Percentiles rank a stretch among this genome's conserved stretches.
These are phyloP conservation scores for Xenus cinereus DNA, from an alignment of 2,113 vertebrate genomes.

Conservation along the genomic window DNA sequence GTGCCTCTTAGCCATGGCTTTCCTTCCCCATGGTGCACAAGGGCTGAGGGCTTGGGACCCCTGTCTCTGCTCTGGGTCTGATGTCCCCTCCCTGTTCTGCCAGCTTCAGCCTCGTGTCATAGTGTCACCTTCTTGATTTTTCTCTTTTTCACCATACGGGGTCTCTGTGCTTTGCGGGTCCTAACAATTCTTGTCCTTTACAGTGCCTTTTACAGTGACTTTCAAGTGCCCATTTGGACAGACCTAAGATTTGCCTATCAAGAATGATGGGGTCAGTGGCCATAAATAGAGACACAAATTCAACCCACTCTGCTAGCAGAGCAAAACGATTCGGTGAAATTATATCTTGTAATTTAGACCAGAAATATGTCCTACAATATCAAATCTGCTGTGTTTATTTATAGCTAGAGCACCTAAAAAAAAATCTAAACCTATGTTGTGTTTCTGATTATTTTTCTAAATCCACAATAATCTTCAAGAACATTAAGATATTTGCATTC, in stretches of 20 bases:
- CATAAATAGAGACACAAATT: neutral
- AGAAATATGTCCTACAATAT: neutral
- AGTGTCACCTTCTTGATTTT: neutral
- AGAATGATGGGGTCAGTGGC: neutral
- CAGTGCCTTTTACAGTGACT: neutral
- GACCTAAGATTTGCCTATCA: neutral
- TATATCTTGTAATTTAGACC: conserved; percentile 1
- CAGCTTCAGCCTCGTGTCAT: neutral
- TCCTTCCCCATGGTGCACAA: rapidly evolving
- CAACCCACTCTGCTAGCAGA: neutral
- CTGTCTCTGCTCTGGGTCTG: neutral
- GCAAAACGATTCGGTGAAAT: neutral
- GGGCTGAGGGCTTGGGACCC: neutral
- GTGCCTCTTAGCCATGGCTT: neutral
- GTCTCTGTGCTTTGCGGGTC: neutral
- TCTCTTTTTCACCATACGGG: neutral
- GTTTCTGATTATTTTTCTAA: conserved; percentile 73
- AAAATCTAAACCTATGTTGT: conserved; percentile 58
- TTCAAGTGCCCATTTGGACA: neutral
- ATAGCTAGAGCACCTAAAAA: conserved; percentile 5
- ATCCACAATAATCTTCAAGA: conserved; percentile 73
- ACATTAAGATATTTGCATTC: conserved; percentile 69
- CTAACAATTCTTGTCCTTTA: neutral
- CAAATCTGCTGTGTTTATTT: conserved; percentile 52
- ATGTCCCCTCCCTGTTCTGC: neutral